A percentile compares a stretch with the other conserved stretches of the same genome.
These are phyloP conservation scores for Tipula confusa DNA, from an alignment of 2,888 invertebrate species.

Conservation along the genomic window DNA sequence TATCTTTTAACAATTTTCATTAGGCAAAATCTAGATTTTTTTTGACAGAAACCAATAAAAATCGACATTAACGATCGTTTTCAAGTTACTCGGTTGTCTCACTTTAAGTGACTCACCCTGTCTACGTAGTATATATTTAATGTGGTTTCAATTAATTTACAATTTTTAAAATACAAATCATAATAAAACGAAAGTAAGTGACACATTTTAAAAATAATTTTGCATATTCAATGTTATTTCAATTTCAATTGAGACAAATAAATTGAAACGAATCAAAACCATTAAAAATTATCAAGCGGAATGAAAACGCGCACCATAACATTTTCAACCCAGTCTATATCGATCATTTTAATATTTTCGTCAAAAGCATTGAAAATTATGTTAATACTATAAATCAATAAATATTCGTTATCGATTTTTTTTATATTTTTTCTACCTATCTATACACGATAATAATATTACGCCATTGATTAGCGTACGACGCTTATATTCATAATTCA, in stretches of 20 bases:
- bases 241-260: slow-evolving; percentile 3
- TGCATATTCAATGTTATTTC: neutral
- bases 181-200: neutral
- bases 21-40: too few species aligned
- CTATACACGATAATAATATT: neutral
- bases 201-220: neutral
- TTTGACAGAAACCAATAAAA: too few species aligned
- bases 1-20: too few species aligned
- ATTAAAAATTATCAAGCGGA: neutral
- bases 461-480: neutral
- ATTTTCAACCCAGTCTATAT: too few species aligned
- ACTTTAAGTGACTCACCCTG: too few species aligned
- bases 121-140: too few species aligned
- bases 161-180: neutral
- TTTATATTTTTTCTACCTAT: neutral
- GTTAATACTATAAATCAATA: neutral
- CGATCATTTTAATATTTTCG: neutral
- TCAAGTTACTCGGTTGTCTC: too few species aligned
- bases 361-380: neutral
- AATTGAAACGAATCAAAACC: neutral
- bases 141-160: neutral
- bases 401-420: neutral
- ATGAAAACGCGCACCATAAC: too few species aligned
- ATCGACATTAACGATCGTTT: too few species aligned
- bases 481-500: neutral